These are phyloP conservation scores for Gasteruption jaculator DNA, from an alignment of 2,888 invertebrate species.

Conservation along the genomic window DNA sequence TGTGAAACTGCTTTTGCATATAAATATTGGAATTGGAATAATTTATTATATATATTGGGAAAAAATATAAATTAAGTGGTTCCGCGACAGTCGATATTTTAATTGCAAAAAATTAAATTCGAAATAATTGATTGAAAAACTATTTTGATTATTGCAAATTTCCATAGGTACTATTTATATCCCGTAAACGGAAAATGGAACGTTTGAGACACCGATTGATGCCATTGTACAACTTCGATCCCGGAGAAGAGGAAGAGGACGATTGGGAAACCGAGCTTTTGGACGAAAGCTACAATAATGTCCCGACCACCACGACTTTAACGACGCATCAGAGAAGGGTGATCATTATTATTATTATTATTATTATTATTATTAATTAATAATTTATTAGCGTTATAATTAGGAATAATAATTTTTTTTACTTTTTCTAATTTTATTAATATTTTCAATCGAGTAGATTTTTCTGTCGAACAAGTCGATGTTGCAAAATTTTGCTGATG, in stretches of 20 bases:
- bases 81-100: too few relatives aligned
- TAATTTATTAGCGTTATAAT: slow-evolving; percentile 21
- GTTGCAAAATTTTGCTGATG: too few relatives aligned
- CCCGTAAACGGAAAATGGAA: slow-evolving; percentile 56
- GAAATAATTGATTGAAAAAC: too few relatives aligned
- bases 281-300: slow-evolving; percentile 43
- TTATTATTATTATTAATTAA: background rate
- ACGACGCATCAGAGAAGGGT: slow-evolving; percentile 46
- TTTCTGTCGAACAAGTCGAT: too few relatives aligned
- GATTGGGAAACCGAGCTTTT: slow-evolving; percentile 66
- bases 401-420: slow-evolving; percentile 34
- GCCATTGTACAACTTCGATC: slow-evolving; percentile 66
- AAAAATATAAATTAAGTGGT: too few relatives aligned
- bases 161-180: slow-evolving; percentile 54
- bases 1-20: too few relatives aligned
- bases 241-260: slow-evolving; percentile 62
- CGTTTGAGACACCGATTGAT: slow-evolving; percentile 61
- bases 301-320: too few relatives aligned
- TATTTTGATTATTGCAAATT: slow-evolving; percentile 11
- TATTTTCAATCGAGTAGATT: too few relatives aligned
- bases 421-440: too few relatives aligned
- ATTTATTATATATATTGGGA: slow-evolving; percentile 3
- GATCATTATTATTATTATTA: slow-evolving; percentile 27
- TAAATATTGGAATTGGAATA: slow-evolving; percentile 3
- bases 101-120: too few relatives aligned